Percentiles rank a stretch among this genome's conserved stretches.
Conservation (phyloP, 1,140 invertebrate species). For the Sminthurinus signatus region DNA sequence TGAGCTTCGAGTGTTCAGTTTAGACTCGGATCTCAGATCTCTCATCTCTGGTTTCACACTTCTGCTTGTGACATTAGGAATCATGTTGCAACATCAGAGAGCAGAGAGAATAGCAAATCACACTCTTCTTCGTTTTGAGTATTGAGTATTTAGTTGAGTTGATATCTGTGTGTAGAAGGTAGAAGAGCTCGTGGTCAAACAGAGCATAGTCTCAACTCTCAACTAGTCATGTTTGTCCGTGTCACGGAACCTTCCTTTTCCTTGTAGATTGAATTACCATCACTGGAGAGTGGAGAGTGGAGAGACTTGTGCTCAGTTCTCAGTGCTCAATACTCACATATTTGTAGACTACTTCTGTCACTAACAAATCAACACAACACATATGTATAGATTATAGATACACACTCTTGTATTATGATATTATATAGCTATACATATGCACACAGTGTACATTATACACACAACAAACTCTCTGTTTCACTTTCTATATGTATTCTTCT, state of each 20-base stretch:
- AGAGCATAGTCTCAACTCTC: neutral
- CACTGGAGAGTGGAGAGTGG: neutral
- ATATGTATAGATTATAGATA: too few species aligned
- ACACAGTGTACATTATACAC: too few species aligned
- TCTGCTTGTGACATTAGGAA: constrained; percentile 18
- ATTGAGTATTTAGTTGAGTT: neutral
- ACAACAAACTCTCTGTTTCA: too few species aligned
- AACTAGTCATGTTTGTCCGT: constrained; percentile 17
- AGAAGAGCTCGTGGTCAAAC: constrained; percentile 14
- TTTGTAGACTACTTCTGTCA: too few species aligned
- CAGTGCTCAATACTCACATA: too few species aligned
- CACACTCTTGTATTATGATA: too few species aligned
- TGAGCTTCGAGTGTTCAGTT: too few species aligned
- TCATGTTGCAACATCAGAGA: constrained; percentile 1
- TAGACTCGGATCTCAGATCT: too few species aligned
- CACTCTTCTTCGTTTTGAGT: neutral
- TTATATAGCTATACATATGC: too few species aligned
- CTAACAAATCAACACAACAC: too few species aligned
- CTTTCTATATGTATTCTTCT: too few species aligned
- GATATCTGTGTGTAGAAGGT: neutral
- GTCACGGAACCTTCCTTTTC: neutral
- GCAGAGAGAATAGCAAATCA: neutral
- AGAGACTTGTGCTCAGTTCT: neutral
- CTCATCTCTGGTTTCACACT: constrained; percentile 13
- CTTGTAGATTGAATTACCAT: neutral